A percentile compares a stretch with the other conserved stretches of the same genome.
phyloP scores from a whole-genome alignment of 1,140 invertebrate genomes.

The Panulirus ornatus region DNA sequence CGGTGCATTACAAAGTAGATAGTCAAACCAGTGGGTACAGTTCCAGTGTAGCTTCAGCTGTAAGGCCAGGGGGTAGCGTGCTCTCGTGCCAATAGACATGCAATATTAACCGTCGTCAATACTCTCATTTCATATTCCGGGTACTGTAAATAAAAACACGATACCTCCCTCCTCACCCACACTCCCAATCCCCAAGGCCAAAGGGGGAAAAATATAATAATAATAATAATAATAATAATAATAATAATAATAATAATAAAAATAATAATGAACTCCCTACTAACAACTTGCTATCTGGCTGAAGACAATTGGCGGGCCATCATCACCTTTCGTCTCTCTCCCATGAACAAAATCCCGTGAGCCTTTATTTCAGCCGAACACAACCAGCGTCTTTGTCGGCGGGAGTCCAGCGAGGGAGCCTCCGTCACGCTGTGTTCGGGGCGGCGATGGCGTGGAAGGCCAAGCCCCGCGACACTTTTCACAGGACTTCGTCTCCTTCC shows the following conservation, averaged over 20 bases:
- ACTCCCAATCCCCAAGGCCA: neutral
- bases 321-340: neutral
- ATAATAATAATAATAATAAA: neutral
- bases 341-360: neutral
- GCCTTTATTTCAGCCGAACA: constrained; percentile 29
- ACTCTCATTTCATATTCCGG: neutral
- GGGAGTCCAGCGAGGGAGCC: constrained; percentile 7
- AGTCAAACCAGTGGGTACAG: too few species aligned
- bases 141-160: constrained; percentile 8
- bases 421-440: constrained; percentile 15
- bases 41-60: too few species aligned
- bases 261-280: neutral
- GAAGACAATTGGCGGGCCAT: neutral
- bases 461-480: constrained; percentile 18
- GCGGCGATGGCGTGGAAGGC: neutral
- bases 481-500: constrained; percentile 22
- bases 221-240: neutral
- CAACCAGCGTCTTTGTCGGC: constrained; percentile 19
- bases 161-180: neutral
- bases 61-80: neutral
- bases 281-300: neutral
- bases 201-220: neutral
- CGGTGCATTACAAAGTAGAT: too few species aligned
- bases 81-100: neutral
- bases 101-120: constrained; percentile 3